Evolutionary conservation across 1,140 invertebrate species (phyloP), one percentile per base, ranked within the genome.

Genomic region (Amyelois transitella): DNA sequence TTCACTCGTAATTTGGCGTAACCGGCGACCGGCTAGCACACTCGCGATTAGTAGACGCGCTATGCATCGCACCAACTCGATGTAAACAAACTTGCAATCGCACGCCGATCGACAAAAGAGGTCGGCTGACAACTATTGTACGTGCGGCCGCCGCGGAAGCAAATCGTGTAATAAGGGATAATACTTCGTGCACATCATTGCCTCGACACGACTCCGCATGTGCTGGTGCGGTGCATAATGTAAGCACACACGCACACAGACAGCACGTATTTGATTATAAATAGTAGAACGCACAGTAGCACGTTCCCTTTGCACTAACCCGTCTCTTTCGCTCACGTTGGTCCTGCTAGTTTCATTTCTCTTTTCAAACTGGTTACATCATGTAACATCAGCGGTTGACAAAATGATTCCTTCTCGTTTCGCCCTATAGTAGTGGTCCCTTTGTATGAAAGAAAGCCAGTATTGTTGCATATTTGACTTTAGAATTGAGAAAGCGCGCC

Each of bases 231-330:
- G 79, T 85, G 85, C 80, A 86, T 85, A 81, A 76, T 66, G 79
- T 86, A 68, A 71, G 60, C 66, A 83, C 64, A 75, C 78, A 56
- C 73, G 72, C 81, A 87, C 81, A 85, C 84, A 67, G 55, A 51
- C 63, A 64, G 64, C 71, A 61, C 64, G 68, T 73, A 82, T 85
- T 87, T 85, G 78, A 87, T 87, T 85, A 85, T 81, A 86, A 86
- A 87, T 86, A 87, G 84, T 87, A 70, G 77, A 87, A 83, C 82
- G 81, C 82, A 86, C 84, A 78, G 84, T 88, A 88, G 82, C 82
- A 86, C 82, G 85, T 83, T 83, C 82, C 82, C 81, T 87, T 87
- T 76, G 80, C 76, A 80, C 81, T 84, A 72, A 19, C 60, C 52
- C 53, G 10, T 78, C 81, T 64, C 72, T 48, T 66, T 82, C 64